These are phyloP conservation scores for Onychostruthus taczanowskii DNA, from an alignment of 2,113 vertebrate genomes.

Conservation along the genomic window DNA sequence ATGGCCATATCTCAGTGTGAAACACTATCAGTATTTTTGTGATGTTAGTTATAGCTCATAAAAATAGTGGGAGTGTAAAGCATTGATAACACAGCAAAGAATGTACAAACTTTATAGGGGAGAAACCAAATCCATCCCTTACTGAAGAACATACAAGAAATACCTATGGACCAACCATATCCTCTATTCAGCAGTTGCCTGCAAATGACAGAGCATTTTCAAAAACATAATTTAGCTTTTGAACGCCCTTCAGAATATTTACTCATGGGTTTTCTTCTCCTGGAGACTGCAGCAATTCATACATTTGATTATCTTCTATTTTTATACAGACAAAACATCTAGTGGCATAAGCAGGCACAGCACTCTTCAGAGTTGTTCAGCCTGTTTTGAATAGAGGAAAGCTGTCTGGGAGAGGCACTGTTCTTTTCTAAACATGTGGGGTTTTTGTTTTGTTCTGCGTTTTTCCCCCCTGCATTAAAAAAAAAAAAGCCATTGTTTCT, in stretches of 20 bases:
- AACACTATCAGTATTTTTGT: background rate
- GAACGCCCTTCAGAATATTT: background rate
- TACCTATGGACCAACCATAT: background rate
- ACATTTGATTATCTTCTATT: background rate
- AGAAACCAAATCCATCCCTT: background rate
- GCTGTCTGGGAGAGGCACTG: background rate
- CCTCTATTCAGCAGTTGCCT: background rate
- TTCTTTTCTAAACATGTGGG: background rate
- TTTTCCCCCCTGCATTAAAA: background rate
- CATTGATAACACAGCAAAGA: background rate
- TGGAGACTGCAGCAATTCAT: background rate
- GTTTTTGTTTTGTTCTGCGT: background rate
- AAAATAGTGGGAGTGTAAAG: background rate
- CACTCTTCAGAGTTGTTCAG: background rate
- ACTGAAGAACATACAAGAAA: background rate
- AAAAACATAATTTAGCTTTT: background rate
- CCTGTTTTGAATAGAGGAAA: conserved; percentile 46
- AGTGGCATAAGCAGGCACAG: background rate
- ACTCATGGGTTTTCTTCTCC: conserved; percentile 9
- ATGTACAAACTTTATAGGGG: background rate
- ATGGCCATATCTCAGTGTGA: background rate
- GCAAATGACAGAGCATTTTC: background rate
- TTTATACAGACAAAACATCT: background rate
- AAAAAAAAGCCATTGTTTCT: background rate
- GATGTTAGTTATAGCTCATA: background rate